Evolutionary conservation across 1,140 invertebrate genomes (phyloP).

Genomic region (Colletes gigas): DNA sequence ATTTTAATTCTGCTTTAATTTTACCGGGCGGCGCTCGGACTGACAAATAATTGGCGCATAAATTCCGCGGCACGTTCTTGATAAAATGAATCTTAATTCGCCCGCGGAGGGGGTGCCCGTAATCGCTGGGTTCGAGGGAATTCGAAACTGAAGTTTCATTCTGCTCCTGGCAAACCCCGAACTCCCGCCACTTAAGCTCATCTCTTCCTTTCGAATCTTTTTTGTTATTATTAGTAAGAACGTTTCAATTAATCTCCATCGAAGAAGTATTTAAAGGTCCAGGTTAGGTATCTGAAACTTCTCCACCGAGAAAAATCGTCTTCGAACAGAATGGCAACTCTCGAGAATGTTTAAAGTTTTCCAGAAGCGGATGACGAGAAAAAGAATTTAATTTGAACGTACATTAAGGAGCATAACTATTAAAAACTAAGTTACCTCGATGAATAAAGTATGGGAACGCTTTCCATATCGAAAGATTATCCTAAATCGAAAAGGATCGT

Average conservation of each 20-base stretch:
- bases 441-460: too few relatives aligned
- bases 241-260: neutral
- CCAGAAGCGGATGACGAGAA: too few relatives aligned
- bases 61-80: constrained; percentile 23
- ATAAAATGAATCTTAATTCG: constrained; percentile 42
- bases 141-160: constrained; percentile 39
- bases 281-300: neutral
- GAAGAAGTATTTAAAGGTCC: neutral
- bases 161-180: neutral
- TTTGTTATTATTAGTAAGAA: neutral
- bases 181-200: neutral
- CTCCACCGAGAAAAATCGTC: neutral
- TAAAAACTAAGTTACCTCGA: too few relatives aligned
- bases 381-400: too few relatives aligned
- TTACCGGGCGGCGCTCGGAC: neutral
- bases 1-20: constrained; percentile 37
- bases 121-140: constrained; percentile 35
- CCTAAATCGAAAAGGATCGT: too few relatives aligned
- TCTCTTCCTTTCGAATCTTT: neutral
- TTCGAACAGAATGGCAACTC: neutral
- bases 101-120: neutral
- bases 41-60: constrained; percentile 49
- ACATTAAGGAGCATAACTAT: too few relatives aligned
- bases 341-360: neutral
- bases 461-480: too few relatives aligned